phyloP scores from a whole-genome alignment of 2,888 invertebrate species.

The Anthophora plumipes region DNA sequence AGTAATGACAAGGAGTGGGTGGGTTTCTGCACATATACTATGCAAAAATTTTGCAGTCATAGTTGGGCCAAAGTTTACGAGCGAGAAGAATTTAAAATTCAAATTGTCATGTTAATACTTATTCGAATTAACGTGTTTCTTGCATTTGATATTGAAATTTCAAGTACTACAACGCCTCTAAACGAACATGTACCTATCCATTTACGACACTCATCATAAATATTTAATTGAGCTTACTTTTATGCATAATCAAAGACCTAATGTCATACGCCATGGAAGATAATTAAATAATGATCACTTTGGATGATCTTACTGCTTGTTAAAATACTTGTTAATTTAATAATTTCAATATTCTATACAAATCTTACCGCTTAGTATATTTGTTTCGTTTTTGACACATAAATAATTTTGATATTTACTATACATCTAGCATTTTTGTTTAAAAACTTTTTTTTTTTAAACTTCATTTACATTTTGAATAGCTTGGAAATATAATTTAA shows the following conservation, averaged over 20 bases:
- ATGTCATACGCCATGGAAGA: background rate
- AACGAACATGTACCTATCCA: background rate
- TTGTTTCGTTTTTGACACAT: no score
- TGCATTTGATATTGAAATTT: constrained; percentile 2
- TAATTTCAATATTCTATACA: background rate
- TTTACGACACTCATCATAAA: background rate
- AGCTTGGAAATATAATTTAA: background rate
- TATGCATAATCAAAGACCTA: background rate
- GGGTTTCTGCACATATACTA: background rate
- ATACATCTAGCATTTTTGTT: no score
- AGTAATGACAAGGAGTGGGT: background rate
- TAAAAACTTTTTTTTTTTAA: background rate
- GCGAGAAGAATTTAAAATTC: background rate
- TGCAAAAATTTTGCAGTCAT: background rate
- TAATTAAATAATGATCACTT: background rate
- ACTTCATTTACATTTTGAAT: background rate
- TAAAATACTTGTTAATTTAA: background rate
- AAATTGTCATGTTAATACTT: background rate
- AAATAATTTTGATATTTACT: no score
- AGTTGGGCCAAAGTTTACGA: background rate
- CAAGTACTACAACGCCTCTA: background rate
- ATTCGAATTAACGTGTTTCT: background rate
- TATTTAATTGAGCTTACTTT: background rate
- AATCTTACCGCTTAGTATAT: background rate
- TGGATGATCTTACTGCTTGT: background rate